Base-by-base conservation (phyloP, 2,888 invertebrate species). In the Choristoneura rosaceana region DNA sequence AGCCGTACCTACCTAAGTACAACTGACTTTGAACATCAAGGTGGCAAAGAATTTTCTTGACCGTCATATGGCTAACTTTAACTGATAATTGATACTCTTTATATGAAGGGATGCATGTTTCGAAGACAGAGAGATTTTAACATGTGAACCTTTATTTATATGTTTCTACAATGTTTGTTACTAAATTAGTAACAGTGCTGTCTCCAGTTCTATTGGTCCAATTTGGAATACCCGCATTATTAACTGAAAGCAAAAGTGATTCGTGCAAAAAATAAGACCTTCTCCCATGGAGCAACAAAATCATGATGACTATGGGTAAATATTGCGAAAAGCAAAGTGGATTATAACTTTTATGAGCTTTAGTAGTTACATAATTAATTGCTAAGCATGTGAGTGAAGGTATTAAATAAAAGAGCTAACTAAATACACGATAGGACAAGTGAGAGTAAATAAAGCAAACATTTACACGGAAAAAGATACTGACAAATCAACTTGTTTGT, bases 341-440 rank as follows among this genome's bases (percentile, higher is more conserved):
- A 58, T 41, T 63, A 52, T 3, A 52, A 43, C 43, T 12, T 12
- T 43, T 50, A n/a, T n/a, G 15, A 62, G 61, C 61, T n/a, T 50
- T 9, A 47, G 34, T 17, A 45, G 34, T 15, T 34, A 38, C 33
- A 25, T 33, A 63, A 25, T 33, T 33, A 63, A 25, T 33, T 34
- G 34, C 47, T 43, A 69, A 55, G 62, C 52, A 43, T 34, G 14
- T 45, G 33, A 33, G 33, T 12, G 38, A 43, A 25, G 14, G 33
- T 33, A 41, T 12, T 17, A 34, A n/a, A 17, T 55, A 7, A 38
- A 38, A 38, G 38, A 38, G 38, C 7, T 38, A 7, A 38, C 4
- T 38, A 68, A 68, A 47, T 59, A 68, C 33, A 41, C 15, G 17
- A 43, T 55, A 58, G 33, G n/a, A 58, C 43, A 34, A 34, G 47